These are phyloP conservation scores for Byasa hedistus DNA, from an alignment of 2,888 invertebrate species.

Conservation along the genomic window DNA sequence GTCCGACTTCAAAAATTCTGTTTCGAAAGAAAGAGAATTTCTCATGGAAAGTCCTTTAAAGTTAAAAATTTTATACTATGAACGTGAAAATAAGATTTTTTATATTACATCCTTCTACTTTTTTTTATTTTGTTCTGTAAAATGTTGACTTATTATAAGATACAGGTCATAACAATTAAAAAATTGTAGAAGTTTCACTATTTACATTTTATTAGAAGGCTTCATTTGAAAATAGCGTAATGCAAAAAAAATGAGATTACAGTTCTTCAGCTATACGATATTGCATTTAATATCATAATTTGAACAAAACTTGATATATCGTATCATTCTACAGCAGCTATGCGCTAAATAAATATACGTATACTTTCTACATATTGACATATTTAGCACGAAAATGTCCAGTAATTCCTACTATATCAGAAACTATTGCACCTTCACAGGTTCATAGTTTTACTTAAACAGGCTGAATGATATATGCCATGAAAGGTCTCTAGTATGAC, in stretches of 20 bases:
- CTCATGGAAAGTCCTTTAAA: no score
- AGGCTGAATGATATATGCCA: no score
- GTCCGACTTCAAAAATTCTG: no score
- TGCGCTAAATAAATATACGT: no score
- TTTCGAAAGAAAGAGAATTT: no score
- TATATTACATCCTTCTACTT: no score
- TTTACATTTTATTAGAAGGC: background rate
- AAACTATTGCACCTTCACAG: background rate
- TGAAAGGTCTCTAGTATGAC: background rate
- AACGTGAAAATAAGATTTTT: no score
- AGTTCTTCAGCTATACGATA: background rate
- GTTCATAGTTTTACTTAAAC: no score
- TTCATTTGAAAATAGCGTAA: background rate
- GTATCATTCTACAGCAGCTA: background rate
- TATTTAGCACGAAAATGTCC: background rate
- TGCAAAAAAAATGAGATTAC: constrained; percentile 9
- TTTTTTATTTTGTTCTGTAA: background rate
- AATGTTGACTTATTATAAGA: background rate
- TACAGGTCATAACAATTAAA: background rate
- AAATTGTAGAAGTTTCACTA: background rate
- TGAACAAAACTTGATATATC: background rate
- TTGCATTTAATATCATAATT: constrained; percentile 15
- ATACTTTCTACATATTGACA: background rate
- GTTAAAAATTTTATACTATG: no score
- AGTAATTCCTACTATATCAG: background rate